Base-by-base conservation (phyloP, 2,888 invertebrate genomes). In the Aphodius granarius region DNA sequence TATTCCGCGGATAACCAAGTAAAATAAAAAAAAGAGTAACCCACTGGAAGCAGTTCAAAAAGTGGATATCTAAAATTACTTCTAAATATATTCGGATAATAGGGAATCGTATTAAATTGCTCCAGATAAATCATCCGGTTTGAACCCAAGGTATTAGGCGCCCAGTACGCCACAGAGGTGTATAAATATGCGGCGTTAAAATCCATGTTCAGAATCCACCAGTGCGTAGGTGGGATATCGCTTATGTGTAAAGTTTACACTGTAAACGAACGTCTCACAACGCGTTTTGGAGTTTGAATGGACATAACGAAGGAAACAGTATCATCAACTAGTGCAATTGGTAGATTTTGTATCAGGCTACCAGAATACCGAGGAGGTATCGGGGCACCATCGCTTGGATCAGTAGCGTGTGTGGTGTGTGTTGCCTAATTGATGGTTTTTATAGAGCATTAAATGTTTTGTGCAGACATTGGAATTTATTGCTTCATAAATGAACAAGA, bases 281-380 rank as follows among this genome's bases (percentile, higher is more conserved):
- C n/a, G n/a, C n/a, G n/a, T n/a, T n/a, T n/a, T 20, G 68, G 20
- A 20, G 13, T 2, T 21, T 16, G 18, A 5, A 68, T 19, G 77
- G 80, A 80, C 79, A 79, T 78, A 82, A 80, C 79, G 63, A 72
- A 83, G 80, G 80, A 78, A 81, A 78, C 75, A 78, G 83, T 82
- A 84, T 83, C 85, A 85, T 85, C 85, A 85, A 85, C 84, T 85
- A 83, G 85, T 85, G 85, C 85, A 85, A 83, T 82, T 79, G 81
- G 82, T 81, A 83, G 84, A 82, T 83, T 79, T 76, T 18, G 71
- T 76, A 82, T 71, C 77, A 80, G 84, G 84, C 72, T 68, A 71
- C 17, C 81, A 85, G 80, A 75, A 80, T 62, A 66, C 0, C 20
- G 15, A 9, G 23, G 62, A 73, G 76, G 2, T n/a, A n/a, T n/a